Evolutionary conservation across 2,888 invertebrate species (phyloP).

Genomic region (Protophormia terraenovae): DNA sequence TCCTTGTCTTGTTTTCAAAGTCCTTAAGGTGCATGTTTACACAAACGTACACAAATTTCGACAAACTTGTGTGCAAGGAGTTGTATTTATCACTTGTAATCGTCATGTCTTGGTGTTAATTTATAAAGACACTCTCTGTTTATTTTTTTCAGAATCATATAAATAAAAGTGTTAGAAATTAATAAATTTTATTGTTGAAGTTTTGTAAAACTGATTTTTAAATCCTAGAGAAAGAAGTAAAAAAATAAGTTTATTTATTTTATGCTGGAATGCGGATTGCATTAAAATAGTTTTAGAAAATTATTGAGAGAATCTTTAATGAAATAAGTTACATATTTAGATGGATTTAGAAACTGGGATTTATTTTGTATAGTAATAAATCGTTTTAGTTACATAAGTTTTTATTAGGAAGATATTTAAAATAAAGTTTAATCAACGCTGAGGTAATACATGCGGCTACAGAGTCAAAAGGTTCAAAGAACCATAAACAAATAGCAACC

Average conservation of each 20-base stretch:
- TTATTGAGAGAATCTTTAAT: not conserved
- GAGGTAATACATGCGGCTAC: no score
- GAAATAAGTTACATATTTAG: not conserved
- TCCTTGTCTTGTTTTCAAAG: slow-evolving; percentile 9
- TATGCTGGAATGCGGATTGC: not conserved
- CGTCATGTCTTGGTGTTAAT: slow-evolving; percentile 34
- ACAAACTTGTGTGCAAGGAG: not conserved
- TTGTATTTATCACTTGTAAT: slow-evolving; percentile 40
- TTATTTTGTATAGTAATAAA: no score
- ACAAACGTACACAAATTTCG: not conserved
- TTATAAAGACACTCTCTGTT: slow-evolving; percentile 13
- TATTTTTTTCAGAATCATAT: not conserved
- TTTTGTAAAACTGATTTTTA: not conserved
- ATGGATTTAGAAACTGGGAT: not conserved
- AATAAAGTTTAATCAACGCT: no score
- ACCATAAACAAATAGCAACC: no score
- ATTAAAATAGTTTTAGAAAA: not conserved
- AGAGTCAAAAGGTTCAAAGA: no score
- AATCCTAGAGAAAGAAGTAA: not conserved
- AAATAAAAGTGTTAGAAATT: slow-evolving; percentile 18
- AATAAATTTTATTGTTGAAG: slow-evolving; percentile 32
- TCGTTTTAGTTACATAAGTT: no score
- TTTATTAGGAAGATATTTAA: no score
- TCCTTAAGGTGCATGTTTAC: slow-evolving; percentile 2
- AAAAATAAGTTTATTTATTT: not conserved